Base-by-base conservation (phyloP, 1,140 invertebrate species). In the Stegodyphus dumicola region DNA sequence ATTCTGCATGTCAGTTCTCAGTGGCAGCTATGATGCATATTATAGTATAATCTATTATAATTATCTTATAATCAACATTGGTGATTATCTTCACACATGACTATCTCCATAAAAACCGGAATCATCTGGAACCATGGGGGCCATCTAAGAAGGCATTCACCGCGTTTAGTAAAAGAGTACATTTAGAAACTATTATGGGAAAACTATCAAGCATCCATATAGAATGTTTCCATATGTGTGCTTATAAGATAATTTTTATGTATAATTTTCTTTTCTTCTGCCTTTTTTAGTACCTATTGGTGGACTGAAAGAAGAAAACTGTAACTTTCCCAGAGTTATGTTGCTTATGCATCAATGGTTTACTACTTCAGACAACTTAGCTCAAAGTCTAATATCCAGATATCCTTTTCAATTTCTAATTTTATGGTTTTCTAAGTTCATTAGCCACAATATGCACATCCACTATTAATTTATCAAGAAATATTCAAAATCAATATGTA, bases 271-370 rank as follows among this genome's bases (percentile, higher is more conserved):
- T 2, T 60, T 60, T 60, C 1, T 60, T 60, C 15, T 60, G 1
- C 15, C 15, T 60, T 60, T 60, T 60, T 60, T 18, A 86, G 87
- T 86, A 49, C 84, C 85, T 49, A 49, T 48, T 80, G 87, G 87
- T 49, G 85, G 78, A 9, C 56, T 87, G 49, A 77, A 85, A 53
- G 83, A 86, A 81, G 86, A 87, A 70, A 88, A 90, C 64, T 89
- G 88, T 65, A 89, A 91, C 84, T 91, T 89, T 85, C 90, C 90
- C 6, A 89, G 89, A 53, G 90, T 92, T n/a, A 89, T 92, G 84
- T 89, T 91, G 85, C 89, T 91, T 13, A 92, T 91, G 91, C 91
- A 92, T 88, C 90, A 90, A 86, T 92, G 91, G 91, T 91, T 91
- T 86, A 89, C 90, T 84, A 88, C 89, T 70, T 91, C 91, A 51